Evolutionary conservation across 1,140 invertebrate genomes (phyloP), one percentile per base, ranked within the genome.

Genomic region (Colletes gigas): DNA sequence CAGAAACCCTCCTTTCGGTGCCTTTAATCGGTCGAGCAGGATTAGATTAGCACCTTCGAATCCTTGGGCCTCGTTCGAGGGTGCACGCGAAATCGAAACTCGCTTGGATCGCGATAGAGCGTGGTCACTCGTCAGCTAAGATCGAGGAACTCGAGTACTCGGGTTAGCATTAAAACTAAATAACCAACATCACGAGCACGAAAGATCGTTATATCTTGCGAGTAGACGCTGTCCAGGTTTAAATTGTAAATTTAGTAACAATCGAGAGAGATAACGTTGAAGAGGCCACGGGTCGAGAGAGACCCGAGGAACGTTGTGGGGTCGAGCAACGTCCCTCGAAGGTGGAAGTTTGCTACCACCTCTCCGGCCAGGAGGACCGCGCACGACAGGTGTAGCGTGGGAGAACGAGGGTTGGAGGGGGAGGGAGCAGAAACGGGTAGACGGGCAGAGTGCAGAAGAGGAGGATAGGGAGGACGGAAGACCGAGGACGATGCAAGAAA

Each of bases 311-410:
- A 30, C 30, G 30, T n/a, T n/a, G n/a, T 2, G 30, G 30, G 30
- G 30, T 30, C 6, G 62, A 55, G 21, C n/a, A 41, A 39, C 4
- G 41, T 60, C 6, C 14, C 17, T 19, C 2, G n/a, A 8, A 50
- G 10, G 50, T 50, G 86, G 86, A 88, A 82, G 79, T 91, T 88
- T 63, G 87, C 87, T 88, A 85, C 88, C 78, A 86, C 78, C 74
- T 85, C 79, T 82, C 69, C 55, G 39, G 57, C 66, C 60, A 71
- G 77, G 81, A 84, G 78, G 88, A 19, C 15, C 85, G 88, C 81
- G 78, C 85, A 90, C 89, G 91, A 92, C 92, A 92, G 92, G 92
- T 92, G 92, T 88, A 92, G 91, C 90, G 91, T 92, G 90, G 91
- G 91, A 92, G 91, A 90, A 89, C 69, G 69, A 83, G 70, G 74